Evolutionary conservation across 2,888 invertebrate species (phyloP).

Genomic region (Pherbina coryleti): DNA sequence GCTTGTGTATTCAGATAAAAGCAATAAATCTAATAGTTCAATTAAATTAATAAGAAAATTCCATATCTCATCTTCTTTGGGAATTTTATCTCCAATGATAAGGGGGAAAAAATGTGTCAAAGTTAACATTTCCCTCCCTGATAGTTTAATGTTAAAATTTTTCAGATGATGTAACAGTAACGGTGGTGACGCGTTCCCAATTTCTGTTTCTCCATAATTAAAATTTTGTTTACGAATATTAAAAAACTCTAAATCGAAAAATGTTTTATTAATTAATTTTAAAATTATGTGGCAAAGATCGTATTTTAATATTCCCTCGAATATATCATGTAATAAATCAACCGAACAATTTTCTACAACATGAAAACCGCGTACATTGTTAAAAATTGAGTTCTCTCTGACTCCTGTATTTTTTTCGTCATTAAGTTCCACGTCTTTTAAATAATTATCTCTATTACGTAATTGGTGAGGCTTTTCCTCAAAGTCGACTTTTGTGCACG

Average conservation of each 20-base stretch:
- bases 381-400: slow-evolving; percentile 29
- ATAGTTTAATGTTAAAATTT: slow-evolving; percentile 2
- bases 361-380: slow-evolving; percentile 21
- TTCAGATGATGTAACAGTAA: neutral
- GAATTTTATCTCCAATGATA: neutral
- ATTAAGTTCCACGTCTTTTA: neutral
- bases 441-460: slow-evolving; percentile 13
- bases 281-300: slow-evolving; percentile 26
- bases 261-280: slow-evolving; percentile 10
- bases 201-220: slow-evolving; percentile 27
- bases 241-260: slow-evolving; percentile 22
- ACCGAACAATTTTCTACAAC: too few species aligned
- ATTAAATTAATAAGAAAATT: neutral
- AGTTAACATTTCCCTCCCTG: slow-evolving; percentile 2
- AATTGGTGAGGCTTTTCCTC: slow-evolving; percentile 8
- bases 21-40: neutral
- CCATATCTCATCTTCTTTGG: neutral
- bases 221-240: slow-evolving; percentile 36
- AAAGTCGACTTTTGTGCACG: neutral
- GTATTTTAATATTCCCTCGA: too few species aligned
- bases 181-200: slow-evolving; percentile 5
- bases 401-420: slow-evolving; percentile 13
- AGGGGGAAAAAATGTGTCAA: neutral
- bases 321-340: too few species aligned
- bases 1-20: neutral